Evolutionary conservation across 2,113 vertebrate genomes (phyloP), one percentile per base, ranked within the genome.

Genomic region (Haemorhous mexicanus): DNA sequence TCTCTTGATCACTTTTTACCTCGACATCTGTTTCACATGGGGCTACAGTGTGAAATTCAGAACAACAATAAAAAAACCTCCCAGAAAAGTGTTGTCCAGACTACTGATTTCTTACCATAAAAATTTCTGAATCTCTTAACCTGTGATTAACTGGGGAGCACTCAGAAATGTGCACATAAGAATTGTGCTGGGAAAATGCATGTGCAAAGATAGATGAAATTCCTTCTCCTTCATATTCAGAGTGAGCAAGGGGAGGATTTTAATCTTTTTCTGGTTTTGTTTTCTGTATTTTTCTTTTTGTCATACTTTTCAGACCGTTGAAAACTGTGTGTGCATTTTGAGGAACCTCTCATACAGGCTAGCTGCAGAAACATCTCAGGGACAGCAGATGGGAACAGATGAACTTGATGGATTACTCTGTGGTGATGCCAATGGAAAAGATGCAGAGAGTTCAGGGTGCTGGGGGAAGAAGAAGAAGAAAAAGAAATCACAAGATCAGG

Each of bases 391-490:
- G 98, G 99, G 99, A 89, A 98, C 99, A 20, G 99, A 99, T 28
- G 99, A 99, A 98, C 98, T 99, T 95, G 99, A 99, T 43, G 99
- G 99, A 93, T 98, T 99, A 96, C 99, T 99, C 53, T 99, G 99
- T 72, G 98, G 98, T 59, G 99, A 99, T 69, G 97, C 98, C 97
- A 99, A 98, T 16, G 99, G 99, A 72, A 99, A 99, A 66, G 99
- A 99, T 0, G 56, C 98, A 1, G 99, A 99, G 98, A 99, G 99
- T 97, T 99, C 99, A 5, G 99, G 99, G 68, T 99, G 99, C 97
- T 99, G 99, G 99, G 99, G 99, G 49, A 99, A 99, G 98, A 99
- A 99, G 97, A 99, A 99, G 98, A 99, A 99, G 99, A 99, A 99
- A 97, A 99, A 99, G 99, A 99, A 99, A 98, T 98, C 98, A n/a